Base-by-base conservation (phyloP, 2,113 vertebrate genomes). In the Stictonetta naevosa region DNA sequence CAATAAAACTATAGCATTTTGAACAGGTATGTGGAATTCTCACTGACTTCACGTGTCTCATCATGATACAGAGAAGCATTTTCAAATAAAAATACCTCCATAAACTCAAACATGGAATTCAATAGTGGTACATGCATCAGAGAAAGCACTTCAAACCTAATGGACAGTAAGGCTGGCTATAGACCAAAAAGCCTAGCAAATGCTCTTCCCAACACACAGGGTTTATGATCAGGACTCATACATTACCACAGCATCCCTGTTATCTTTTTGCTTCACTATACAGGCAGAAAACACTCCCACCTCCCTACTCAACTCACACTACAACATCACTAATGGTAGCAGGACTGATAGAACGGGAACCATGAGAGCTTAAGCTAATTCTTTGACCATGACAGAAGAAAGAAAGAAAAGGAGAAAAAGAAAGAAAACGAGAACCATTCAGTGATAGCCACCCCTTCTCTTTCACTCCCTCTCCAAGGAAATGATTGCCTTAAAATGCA, bases 71-170 rank as follows among this genome's bases (percentile, higher is more conserved):
- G 8, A 1, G 8, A 44, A 52, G 2, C 48, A 60, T 50, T 83
- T 85, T 79, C 53, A 85, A 76, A 80, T 16, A 28, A 89, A 80
- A 90, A 68, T 7, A 44, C 4, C 31, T 48, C 69, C 20, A 46
- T 23, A 64, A 40, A 84, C 13, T 75, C 6, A 2, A 83, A 74
- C 26, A 31, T 16, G 25, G 62, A 66, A 83, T 40, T 92, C 78
- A 83, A 1, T 11, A 63, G 48, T 26, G 29, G 83, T 15, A 73
- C 5, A 28, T 18, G 8, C 44, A 85, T 34, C 64, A 84, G 52
- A 78, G 16, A 92, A 86, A 63, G n/a, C 22, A 67, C 60, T 94
- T 80, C 14, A 78, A 63, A 94, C 80, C 13, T 53, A 46, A 80
- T 2, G 34, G 42, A 60, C 22, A 78, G 73, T 4, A 64, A 83